phyloP scores from a whole-genome alignment of 1,140 invertebrate genomes.

The Drosophila lacteicornis region DNA sequence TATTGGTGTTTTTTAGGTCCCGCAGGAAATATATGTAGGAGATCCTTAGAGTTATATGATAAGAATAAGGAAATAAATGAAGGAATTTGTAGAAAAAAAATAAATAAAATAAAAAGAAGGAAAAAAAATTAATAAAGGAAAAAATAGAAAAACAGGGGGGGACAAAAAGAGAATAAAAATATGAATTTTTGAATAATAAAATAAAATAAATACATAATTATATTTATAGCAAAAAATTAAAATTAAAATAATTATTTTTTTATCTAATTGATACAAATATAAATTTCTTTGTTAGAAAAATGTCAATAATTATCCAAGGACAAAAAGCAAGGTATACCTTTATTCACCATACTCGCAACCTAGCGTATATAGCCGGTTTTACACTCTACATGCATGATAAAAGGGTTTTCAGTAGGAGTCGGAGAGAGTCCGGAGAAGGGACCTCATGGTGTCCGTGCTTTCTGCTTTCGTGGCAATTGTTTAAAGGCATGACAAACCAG shows the following conservation, averaged over 20 bases:
- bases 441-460: constrained; percentile 8
- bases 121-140: too few relatives aligned
- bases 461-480: constrained; percentile 40
- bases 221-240: too few relatives aligned
- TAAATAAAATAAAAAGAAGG: too few relatives aligned
- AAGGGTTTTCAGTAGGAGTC: constrained; percentile 8
- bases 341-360: background rate
- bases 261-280: too few relatives aligned
- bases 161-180: background rate
- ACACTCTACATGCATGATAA: constrained; percentile 18
- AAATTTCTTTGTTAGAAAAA: too few relatives aligned
- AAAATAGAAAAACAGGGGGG: too few relatives aligned
- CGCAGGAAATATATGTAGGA: background rate
- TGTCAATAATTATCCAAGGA: too few relatives aligned
- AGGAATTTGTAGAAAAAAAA: too few relatives aligned
- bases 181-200: too few relatives aligned
- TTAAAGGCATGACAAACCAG: constrained; percentile 59
- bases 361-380: background rate
- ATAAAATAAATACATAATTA: too few relatives aligned
- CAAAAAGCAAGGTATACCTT: background rate
- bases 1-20: constrained; percentile 5
- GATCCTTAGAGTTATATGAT: background rate
- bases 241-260: too few relatives aligned
- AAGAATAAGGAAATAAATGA: too few relatives aligned
- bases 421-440: background rate